Base-by-base conservation (phyloP, 2,797 vertebrate species). In the Syngnathus acus region DNA sequence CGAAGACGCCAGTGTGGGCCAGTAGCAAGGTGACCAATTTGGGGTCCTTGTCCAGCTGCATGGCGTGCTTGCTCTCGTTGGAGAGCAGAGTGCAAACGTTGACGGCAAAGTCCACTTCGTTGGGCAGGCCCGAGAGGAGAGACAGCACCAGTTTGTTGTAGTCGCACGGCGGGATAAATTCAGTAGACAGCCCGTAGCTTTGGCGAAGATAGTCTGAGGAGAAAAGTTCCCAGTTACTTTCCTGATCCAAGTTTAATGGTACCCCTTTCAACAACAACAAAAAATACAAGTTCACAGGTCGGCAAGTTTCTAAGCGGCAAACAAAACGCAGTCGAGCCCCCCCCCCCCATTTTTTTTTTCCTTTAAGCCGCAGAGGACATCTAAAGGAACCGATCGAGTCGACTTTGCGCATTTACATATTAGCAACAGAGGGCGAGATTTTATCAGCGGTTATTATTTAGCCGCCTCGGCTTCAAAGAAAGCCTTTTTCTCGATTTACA, bases 101-200 rank as follows among this genome's bases (percentile, higher is more conserved):
- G 85, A 99, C 95, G 80, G 97, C 97, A 53, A 99, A 99, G 89
- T 99, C 97, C 91, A 99, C 97, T 90, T 99, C 97, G 75, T 99
- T 99, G 82, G 97, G 97, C 81, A 99, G 94, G 86, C 97, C 97
- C 86, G 97, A 99, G 70, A 98, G 92, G 72, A 99, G 93, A 74
- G 97, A 99, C 87, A 99, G 97, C 95, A 98, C 96, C 94, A 99
- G 90, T 94, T 99, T 99, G 92, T 96, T 96, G 91, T 99, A 99
- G 91, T 98, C 96, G 70, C 95, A 97, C 86, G 95, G 94, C 67
- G 95, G 92, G 80, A 93, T 92, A 74, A 98, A 98, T 82, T 99
- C 97, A 81, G 93, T 93, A 77, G 95, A 97, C 77, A 99, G 91
- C 83, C 97, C 97, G 87, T 99, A 99, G 90, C 97, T 98, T 93